Evolutionary conservation across 2,888 invertebrate species (phyloP).

Genomic region (Monochamus alternatus): DNA sequence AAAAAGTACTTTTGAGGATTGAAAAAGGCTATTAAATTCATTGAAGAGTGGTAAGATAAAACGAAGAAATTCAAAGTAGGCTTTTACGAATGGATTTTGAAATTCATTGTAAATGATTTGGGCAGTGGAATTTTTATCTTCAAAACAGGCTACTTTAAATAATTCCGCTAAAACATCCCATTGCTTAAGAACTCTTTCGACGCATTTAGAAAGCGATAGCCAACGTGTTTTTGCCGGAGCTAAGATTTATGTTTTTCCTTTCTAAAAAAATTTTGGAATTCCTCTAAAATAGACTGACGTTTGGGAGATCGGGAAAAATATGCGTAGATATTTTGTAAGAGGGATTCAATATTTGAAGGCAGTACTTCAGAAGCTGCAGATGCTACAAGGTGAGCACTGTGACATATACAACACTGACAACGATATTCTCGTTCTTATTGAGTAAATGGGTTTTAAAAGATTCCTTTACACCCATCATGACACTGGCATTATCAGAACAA

Average conservation of each 20-base stretch:
- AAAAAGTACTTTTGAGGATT: slow-evolving; percentile 27
- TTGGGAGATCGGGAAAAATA: slow-evolving; percentile 48
- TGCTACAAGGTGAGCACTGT: slow-evolving; percentile 40
- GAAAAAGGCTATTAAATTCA: slow-evolving; percentile 29
- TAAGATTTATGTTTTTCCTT: slow-evolving; percentile 39
- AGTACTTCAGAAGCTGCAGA: slow-evolving; percentile 39
- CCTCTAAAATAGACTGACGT: slow-evolving; percentile 43
- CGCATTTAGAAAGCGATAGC: not conserved
- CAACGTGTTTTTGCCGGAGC: slow-evolving; percentile 14
- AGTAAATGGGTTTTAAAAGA: slow-evolving; percentile 41
- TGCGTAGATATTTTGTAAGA: slow-evolving; percentile 41
- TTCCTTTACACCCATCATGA: slow-evolving; percentile 42
- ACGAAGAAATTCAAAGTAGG: slow-evolving; percentile 30
- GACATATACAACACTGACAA: slow-evolving; percentile 43
- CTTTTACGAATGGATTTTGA: slow-evolving; percentile 32
- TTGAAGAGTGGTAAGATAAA: slow-evolving; percentile 26
- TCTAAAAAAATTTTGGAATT: slow-evolving; percentile 42
- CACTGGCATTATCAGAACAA: slow-evolving; percentile 40
- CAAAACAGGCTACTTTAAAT: slow-evolving; percentile 29
- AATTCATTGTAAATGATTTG: slow-evolving; percentile 34
- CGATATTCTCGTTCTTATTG: slow-evolving; percentile 33
- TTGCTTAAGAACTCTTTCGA: slow-evolving; percentile 42
- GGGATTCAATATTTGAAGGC: slow-evolving; percentile 39
- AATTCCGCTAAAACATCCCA: slow-evolving; percentile 39
- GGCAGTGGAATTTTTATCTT: slow-evolving; percentile 29